These are phyloP conservation scores for Bos javanicus DNA, from an alignment of 2,113 vertebrate genomes.

Conservation along the genomic window DNA sequence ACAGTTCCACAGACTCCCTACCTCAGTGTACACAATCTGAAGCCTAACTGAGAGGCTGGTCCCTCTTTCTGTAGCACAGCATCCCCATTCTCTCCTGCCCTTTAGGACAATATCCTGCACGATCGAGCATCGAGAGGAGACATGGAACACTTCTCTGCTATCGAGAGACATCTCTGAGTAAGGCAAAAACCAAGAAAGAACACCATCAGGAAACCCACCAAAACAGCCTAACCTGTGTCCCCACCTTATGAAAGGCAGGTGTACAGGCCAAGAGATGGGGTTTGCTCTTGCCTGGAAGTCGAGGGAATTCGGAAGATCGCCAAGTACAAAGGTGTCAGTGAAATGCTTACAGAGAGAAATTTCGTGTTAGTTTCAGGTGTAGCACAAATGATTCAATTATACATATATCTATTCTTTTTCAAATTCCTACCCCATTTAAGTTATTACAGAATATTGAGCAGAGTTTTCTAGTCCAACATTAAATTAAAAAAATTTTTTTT, in stretches of 20 bases:
- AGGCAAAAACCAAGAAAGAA: slow-evolving; percentile 36
- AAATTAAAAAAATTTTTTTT: background rate
- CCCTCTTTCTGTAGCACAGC: background rate
- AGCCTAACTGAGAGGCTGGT: background rate
- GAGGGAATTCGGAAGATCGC: background rate
- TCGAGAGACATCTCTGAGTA: slow-evolving; percentile 19
- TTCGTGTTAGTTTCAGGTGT: background rate
- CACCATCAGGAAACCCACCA: slow-evolving; percentile 25
- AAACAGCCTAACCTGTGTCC: background rate
- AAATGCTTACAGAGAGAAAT: background rate
- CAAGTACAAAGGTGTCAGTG: background rate
- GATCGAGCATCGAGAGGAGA: background rate
- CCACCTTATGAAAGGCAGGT: background rate
- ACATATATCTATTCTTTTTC: background rate
- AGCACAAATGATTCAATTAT: background rate
- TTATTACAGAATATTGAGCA: background rate
- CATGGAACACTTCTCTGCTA: slow-evolving; percentile 3
- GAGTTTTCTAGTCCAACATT: background rate
- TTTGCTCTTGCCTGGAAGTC: background rate
- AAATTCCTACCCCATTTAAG: background rate
- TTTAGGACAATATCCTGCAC: slow-evolving; percentile 19
- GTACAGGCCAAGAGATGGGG: background rate
- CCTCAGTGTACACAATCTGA: slow-evolving; percentile 26
- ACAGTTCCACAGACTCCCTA: slow-evolving; percentile 32
- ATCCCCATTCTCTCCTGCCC: background rate